These are phyloP conservation scores for Chelon labrosus DNA, from an alignment of 2,797 vertebrate genomes.

Conservation along the genomic window DNA sequence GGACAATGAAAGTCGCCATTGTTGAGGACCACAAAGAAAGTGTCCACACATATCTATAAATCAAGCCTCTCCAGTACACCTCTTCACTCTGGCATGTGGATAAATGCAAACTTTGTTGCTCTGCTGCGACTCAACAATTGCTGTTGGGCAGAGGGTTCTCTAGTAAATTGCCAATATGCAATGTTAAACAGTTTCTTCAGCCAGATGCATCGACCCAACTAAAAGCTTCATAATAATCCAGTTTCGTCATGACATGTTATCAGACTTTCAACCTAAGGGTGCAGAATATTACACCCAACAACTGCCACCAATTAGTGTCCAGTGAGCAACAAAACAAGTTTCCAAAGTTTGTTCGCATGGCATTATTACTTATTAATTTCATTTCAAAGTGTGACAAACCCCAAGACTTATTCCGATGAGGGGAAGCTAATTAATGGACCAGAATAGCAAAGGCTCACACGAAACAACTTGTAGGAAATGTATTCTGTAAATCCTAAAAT, in stretches of 20 bases:
- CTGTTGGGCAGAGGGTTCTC: neutral
- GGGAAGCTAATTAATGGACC: constrained; percentile 58
- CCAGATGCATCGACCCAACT: neutral
- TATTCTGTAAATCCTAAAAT: constrained; percentile 65
- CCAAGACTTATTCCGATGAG: constrained; percentile 33
- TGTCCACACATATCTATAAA: too few relatives aligned
- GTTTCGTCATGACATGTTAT: neutral
- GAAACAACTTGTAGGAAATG: constrained; percentile 58
- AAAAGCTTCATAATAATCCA: constrained; percentile 11
- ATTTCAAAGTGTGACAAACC: constrained; percentile 61
- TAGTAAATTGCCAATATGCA: constrained; percentile 19
- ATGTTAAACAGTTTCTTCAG: neutral
- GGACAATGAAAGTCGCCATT: too few relatives aligned
- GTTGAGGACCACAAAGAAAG: too few relatives aligned
- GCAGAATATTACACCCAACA: constrained; percentile 11
- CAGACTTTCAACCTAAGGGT: constrained; percentile 31
- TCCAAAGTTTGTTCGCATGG: constrained; percentile 26
- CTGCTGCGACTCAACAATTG: neutral
- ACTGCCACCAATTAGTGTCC: constrained; percentile 50
- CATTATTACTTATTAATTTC: constrained; percentile 60
- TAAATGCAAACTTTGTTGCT: neutral
- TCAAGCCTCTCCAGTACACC: neutral
- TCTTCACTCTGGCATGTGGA: neutral
- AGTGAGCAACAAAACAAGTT: constrained; percentile 56
- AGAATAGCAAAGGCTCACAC: constrained; percentile 42